Percentiles rank a stretch among this genome's conserved stretches.
Evolutionary conservation across 1,140 invertebrate genomes (phyloP).

Genomic region (Zaprionus davidi): DNA sequence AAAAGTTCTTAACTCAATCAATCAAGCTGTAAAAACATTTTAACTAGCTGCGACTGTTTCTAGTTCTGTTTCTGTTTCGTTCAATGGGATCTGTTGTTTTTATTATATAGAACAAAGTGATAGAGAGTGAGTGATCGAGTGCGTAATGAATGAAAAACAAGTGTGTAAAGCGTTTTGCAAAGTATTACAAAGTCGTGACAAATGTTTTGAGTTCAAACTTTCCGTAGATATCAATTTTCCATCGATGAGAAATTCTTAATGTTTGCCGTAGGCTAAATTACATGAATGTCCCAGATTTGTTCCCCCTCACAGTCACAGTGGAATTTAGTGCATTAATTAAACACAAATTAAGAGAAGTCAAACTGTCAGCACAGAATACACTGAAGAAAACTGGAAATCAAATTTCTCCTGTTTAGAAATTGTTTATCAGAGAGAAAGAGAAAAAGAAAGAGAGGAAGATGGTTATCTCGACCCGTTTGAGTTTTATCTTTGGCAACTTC

Average conservation of each 20-base stretch:
- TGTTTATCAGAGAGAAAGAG: slow-evolving; percentile 41
- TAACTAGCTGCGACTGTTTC: background rate
- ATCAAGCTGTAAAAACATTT: background rate
- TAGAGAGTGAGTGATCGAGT: slow-evolving; percentile 1
- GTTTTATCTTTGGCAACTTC: slow-evolving; percentile 49
- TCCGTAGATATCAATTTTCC: background rate
- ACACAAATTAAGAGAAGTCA: slow-evolving; percentile 69
- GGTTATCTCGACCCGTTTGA: slow-evolving; percentile 52
- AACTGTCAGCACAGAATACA: slow-evolving; percentile 74
- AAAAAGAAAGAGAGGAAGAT: background rate
- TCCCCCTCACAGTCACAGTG: slow-evolving; percentile 6
- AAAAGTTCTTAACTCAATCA: background rate
- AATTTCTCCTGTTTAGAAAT: slow-evolving; percentile 9
- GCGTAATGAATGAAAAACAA: background rate
- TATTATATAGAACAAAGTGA: background rate
- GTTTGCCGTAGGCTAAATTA: background rate
- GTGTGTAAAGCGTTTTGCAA: background rate
- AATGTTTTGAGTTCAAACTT: background rate
- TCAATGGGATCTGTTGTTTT: background rate
- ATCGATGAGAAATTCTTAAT: background rate
- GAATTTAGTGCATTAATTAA: slow-evolving; percentile 67
- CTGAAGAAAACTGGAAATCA: slow-evolving; percentile 20
- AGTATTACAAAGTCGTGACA: background rate
- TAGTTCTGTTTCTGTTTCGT: background rate
- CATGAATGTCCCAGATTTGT: background rate